Evolutionary conservation across 2,888 invertebrate species (phyloP), one percentile per base, ranked within the genome.

Genomic region (Mythimna pallens): DNA sequence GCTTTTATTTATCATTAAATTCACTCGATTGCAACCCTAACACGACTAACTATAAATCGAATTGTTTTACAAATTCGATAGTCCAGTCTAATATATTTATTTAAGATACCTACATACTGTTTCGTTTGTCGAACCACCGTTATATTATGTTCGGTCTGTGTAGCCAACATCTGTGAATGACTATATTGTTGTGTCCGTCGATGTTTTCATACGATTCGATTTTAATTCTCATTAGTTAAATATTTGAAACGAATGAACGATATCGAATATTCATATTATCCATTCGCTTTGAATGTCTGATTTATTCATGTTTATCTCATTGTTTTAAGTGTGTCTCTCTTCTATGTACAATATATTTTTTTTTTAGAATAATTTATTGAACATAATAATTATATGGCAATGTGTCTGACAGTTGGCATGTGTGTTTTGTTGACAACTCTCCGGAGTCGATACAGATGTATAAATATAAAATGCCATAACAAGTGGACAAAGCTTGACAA

Each of bases 211-310:
- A 91, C 88, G 84, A 92, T 87, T 89, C 86, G 83, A 87, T 83
- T 86, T 83, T 83, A 86, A 81, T 82, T 83, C 72, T 87, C 82
- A 84, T 84, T 86, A 83, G 76, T 73, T 76, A 83, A 73, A 79
- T 78, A 76, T 76, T 78, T 77, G 62, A 80, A 83, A 80, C 80
- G 77, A 83, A 77, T 77, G 83, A 81, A 85, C 70, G 76, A 84
- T 87, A 86, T 84, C 82, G 70, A 86, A 73, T 76, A 81, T 84
- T 89, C 93, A 94, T 93, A 88, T 91, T 93, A 89, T 91, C 47
- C 94, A 94, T 93, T 90, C 90, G 95, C 95, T 95, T 96, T 95
- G 92, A 93, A 93, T 96, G 95, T 94, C 88, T 92, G 92, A 92
- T 90, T 92, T 85, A 86, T 91, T 89, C 90, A 89, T 90, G 81